phyloP scores from a whole-genome alignment of 2,888 invertebrate genomes.

The Seira ritae region DNA sequence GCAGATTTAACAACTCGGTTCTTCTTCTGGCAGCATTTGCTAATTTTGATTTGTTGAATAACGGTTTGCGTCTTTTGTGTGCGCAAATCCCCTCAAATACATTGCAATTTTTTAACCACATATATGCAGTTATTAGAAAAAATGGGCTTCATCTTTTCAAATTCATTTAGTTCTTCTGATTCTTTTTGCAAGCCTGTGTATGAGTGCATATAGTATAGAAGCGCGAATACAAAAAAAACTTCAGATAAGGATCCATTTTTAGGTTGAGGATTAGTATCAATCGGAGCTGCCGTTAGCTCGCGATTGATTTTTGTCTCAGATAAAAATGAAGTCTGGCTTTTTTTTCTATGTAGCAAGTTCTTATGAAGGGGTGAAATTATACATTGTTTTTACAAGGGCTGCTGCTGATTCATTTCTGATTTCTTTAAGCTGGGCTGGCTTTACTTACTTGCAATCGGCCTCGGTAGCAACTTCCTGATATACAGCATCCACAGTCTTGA shows the following conservation, averaged over 20 bases:
- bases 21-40: slow-evolving; percentile 42
- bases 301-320: not conserved
- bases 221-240: not conserved
- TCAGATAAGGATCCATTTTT: not conserved
- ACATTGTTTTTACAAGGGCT: not conserved
- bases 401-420: not conserved
- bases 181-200: too few species aligned
- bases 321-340: slow-evolving; percentile 1
- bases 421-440: too few species aligned
- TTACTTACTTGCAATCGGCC: slow-evolving; percentile 73
- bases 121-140: not conserved
- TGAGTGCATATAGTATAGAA: not conserved
- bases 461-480: slow-evolving; percentile 76
- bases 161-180: too few species aligned
- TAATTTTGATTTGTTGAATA: slow-evolving; percentile 56
- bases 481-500: slow-evolving; percentile 95
- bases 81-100: not conserved
- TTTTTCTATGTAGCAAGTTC: not conserved
- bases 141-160: not conserved
- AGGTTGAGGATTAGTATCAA: slow-evolving; percentile 20
- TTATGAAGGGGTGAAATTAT: not conserved
- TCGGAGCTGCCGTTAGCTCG: slow-evolving; percentile 1
- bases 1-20: slow-evolving; percentile 41
- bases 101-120: slow-evolving; percentile 4
- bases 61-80: slow-evolving; percentile 44